Base-by-base conservation (phyloP, 2,888 invertebrate genomes). In the Chrysolina americana region DNA sequence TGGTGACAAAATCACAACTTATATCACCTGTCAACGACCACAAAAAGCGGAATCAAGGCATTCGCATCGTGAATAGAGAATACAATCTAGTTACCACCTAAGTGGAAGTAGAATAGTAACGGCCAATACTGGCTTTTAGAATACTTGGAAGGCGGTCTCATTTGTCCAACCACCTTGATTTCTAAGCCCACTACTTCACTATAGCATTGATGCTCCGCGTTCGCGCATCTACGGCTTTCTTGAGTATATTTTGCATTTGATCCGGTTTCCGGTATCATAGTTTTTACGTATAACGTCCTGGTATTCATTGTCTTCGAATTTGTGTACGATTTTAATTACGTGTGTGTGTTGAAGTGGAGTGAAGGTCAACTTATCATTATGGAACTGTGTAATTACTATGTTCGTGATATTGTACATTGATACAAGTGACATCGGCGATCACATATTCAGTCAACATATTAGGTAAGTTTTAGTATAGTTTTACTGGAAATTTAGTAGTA, bases 81-180 rank as follows among this genome's bases (percentile, higher is more conserved):
- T 76, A 74, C 77, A 77, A 74, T 75, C 73, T 68, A 59, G 36
- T 59, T 36, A 59, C 36, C 59, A 59, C 73, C 71, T 74, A 68
- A 80, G 83, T 83, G 81, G 84, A 84, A 84, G 83, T 83, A 84
- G 84, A 78, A 80, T 71, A 70, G 71, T 76, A 68, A 76, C 82
- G 80, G 80, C 84, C 84, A 84, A 84, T 84, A 81, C 81, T 79
- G 76, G 78, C 70, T 80, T 76, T 77, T 74, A 78, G 74, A 79
- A 79, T 78, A 68, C 75, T 78, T 68, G 82, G 36, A 82, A 83
- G 84, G 84, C 84, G 84, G 83, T 79, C 81, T 81, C 76, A 78
- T 73, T 75, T 79, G 75, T 77, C 76, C 77, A 77, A 78, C 81
- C 81, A 79, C 80, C 81, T 81, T 74, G 77, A 79, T 76, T 76